Percentiles rank a stretch among this genome's conserved stretches.
phyloP scores from a whole-genome alignment of 2,113 vertebrate genomes.

The Aramus guarauna region DNA sequence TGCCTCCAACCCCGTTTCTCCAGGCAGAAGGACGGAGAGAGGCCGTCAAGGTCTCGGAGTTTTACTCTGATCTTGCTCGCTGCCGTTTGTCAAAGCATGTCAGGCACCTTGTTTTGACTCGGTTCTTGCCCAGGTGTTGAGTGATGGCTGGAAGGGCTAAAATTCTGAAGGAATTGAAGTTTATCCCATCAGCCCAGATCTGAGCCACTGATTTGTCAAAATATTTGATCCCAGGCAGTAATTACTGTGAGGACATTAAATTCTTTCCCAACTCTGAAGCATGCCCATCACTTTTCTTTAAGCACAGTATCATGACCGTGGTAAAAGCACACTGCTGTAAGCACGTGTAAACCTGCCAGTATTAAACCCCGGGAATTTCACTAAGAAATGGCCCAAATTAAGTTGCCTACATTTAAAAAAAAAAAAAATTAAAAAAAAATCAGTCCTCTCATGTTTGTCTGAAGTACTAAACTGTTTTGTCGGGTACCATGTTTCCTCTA shows the following conservation, averaged over 20 bases:
- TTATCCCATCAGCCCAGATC: neutral
- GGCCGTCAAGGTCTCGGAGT: neutral
- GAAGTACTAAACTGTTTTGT: rapidly evolving
- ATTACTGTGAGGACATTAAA: neutral
- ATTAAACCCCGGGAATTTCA: neutral
- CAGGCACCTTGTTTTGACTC: neutral
- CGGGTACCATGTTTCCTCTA: neutral
- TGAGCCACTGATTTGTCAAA: neutral
- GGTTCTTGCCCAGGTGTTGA: neutral
- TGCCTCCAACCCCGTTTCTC: neutral
- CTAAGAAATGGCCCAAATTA: neutral
- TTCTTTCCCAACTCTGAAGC: neutral
- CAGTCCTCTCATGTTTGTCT: neutral
- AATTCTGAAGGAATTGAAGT: neutral
- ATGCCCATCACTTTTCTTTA: neutral
- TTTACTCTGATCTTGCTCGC: neutral
- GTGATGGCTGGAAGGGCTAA: neutral
- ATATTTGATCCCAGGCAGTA: neutral
- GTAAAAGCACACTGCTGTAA: neutral
- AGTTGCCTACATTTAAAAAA: neutral
- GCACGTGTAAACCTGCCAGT: neutral
- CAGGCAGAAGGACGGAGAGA: neutral
- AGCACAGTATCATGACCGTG: rapidly evolving
- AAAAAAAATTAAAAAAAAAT: neutral
- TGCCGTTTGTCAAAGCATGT: neutral